phyloP scores from a whole-genome alignment of 2,113 vertebrate species.

The Oostethus manadensis region DNA sequence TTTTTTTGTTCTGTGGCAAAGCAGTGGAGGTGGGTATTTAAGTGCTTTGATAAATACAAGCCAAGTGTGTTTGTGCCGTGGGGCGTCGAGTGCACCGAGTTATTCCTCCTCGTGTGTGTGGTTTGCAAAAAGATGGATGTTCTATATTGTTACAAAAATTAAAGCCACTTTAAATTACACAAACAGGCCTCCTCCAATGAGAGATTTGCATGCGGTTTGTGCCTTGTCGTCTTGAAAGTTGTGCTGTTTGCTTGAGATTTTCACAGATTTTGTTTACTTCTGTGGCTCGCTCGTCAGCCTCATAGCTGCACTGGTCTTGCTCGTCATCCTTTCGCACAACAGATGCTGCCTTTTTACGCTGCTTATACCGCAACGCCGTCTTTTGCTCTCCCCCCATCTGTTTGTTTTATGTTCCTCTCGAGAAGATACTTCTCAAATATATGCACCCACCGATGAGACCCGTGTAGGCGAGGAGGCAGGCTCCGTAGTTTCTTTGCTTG shows the following conservation, averaged over 20 bases:
- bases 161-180: slow-evolving; percentile 2
- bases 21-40: slow-evolving; percentile 27
- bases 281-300: slow-evolving; percentile 11
- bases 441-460: slow-evolving; percentile 83
- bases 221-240: slow-evolving; percentile 15
- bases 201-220: slow-evolving; percentile 4
- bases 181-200: slow-evolving; percentile 6
- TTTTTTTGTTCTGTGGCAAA: neutral
- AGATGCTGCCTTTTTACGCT: slow-evolving; percentile 1
- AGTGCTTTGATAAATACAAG: slow-evolving; percentile 57
- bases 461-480: slow-evolving; percentile 85
- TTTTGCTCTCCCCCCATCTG: slow-evolving; percentile 6
- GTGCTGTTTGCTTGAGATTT: slow-evolving; percentile 10
- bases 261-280: slow-evolving; percentile 9
- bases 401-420: neutral
- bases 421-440: slow-evolving; percentile 6
- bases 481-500: slow-evolving; percentile 71
- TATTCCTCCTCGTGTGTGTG: slow-evolving; percentile 19
- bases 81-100: slow-evolving; percentile 50
- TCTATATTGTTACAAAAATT: slow-evolving; percentile 39
- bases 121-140: slow-evolving; percentile 17
- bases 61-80: slow-evolving; percentile 52
- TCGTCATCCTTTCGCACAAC: neutral
- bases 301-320: neutral
- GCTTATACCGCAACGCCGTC: neutral